These are phyloP conservation scores for Neoseiulus cucumeris DNA, from an alignment of 1,140 invertebrate species.

Conservation along the genomic window DNA sequence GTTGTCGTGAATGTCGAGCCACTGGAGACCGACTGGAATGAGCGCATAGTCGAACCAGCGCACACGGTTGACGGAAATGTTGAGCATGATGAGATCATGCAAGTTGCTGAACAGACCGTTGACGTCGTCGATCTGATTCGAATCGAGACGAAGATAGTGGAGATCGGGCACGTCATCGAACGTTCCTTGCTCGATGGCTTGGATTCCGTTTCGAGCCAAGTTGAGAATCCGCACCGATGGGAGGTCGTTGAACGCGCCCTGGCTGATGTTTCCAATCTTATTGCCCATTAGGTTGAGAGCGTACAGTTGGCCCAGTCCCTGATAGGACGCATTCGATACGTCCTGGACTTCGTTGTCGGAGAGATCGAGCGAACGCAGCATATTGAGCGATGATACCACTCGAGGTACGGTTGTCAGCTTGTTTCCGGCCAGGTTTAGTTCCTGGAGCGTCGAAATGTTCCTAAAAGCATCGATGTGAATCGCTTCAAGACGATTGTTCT, in stretches of 20 bases:
- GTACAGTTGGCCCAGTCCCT: slow-evolving; percentile 53
- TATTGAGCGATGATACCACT: slow-evolving; percentile 48
- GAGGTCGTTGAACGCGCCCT: slow-evolving; percentile 52
- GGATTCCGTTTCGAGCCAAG: slow-evolving; percentile 61
- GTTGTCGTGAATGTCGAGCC: slow-evolving; percentile 76
- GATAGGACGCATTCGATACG: slow-evolving; percentile 53
- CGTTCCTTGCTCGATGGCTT: slow-evolving; percentile 52
- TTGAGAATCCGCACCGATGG: slow-evolving; percentile 66
- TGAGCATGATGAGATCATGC: slow-evolving; percentile 60
- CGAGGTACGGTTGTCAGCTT: slow-evolving; percentile 46
- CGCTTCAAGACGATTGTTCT: slow-evolving; percentile 51
- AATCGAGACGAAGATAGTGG: slow-evolving; percentile 63
- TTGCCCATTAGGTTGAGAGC: slow-evolving; percentile 67
- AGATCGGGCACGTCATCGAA: slow-evolving; percentile 56
- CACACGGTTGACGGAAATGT: slow-evolving; percentile 71
- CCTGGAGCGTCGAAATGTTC: slow-evolving; percentile 54
- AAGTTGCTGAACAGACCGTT: slow-evolving; percentile 62
- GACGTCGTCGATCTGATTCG: slow-evolving; percentile 61
- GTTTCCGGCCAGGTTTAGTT: slow-evolving; percentile 62
- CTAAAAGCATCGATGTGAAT: slow-evolving; percentile 56
- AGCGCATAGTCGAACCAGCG: slow-evolving; percentile 73
- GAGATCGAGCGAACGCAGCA: slow-evolving; percentile 53
- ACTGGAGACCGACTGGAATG: slow-evolving; percentile 55
- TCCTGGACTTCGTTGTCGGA: slow-evolving; percentile 54
- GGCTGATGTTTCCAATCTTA: slow-evolving; percentile 60